Percentiles rank a stretch among this genome's conserved stretches.
phyloP scores from a whole-genome alignment of 2,888 invertebrate genomes.

The Rhamphomyia laevipes region DNA sequence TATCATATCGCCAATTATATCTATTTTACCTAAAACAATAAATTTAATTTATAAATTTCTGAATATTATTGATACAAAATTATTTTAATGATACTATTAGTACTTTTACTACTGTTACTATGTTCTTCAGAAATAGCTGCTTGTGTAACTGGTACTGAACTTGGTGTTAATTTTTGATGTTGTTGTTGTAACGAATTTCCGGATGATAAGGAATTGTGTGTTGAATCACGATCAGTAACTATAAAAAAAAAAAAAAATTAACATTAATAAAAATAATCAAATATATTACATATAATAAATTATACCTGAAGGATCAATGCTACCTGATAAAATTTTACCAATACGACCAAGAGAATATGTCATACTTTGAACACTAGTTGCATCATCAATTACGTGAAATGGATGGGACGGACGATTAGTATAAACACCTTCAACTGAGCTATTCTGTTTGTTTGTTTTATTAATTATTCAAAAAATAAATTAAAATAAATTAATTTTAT shows the following conservation, averaged over 20 bases:
- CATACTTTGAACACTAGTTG: constrained; percentile 78
- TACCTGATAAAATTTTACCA: constrained; percentile 65
- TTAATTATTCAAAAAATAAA: too few relatives aligned
- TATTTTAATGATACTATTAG: too few relatives aligned
- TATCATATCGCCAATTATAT: too few relatives aligned
- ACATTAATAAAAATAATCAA: background rate
- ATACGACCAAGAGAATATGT: constrained; percentile 69
- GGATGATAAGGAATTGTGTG: constrained; percentile 23
- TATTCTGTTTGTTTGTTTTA: constrained; percentile 33
- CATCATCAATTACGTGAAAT: constrained; percentile 77
- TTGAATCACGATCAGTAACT: constrained; percentile 31
- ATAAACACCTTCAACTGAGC: constrained; percentile 65
- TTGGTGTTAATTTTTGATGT: constrained; percentile 19
- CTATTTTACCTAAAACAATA: too few relatives aligned
- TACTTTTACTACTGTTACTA: too few relatives aligned
- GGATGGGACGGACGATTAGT: constrained; percentile 60
- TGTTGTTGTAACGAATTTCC: constrained; percentile 26
- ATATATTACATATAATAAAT: constrained; percentile 3
- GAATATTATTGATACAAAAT: too few relatives aligned
- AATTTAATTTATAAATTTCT: too few relatives aligned
- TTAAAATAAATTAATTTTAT: background rate
- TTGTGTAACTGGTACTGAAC: constrained; percentile 2
- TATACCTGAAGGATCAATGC: constrained; percentile 49
- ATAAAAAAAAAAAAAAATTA: constrained; percentile 1
- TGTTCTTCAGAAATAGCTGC: background rate